Evolutionary conservation across 2,797 vertebrate species (phyloP), one percentile per base, ranked within the genome.

Genomic region (Antennarius maculatus): DNA sequence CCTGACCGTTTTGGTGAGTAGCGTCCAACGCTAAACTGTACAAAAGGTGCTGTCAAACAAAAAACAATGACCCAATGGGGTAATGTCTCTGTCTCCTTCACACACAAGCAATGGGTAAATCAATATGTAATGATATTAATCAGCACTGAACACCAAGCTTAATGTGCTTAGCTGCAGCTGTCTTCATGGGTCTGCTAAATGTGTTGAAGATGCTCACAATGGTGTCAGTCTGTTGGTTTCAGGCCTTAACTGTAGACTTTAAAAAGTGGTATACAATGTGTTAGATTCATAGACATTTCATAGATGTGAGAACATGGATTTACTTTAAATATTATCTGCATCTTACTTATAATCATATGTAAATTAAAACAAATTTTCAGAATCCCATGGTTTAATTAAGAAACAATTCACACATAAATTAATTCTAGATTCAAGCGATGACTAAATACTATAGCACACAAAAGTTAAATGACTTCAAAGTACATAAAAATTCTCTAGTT

Each of bases 31-130:
- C 88, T 77, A 71, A 62, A 28, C 13, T 7, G 3, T 23, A 89
- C 87, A 91, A 91, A 88, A 85, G 86, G 34, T 70, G 58, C 74
- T 84, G 86, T 88, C 80, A 67, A 48, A 72, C 56, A 52, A 62
- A 41, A 71, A 72, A 83, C 80, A 85, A 82, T 74, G 66, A 57
- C 49, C 31, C 29, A 12, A 74, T 43, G 54, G 79, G 67, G 77
- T 85, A 80, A 91, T 82, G 84, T 89, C 89, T 91, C 84, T 89
- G 74, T 90, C 84, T 57, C 42, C 63, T 51, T 71, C 51, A 62
- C 65, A 66, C 57, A 58, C 18, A 70, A 29, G 37, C 61, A 56
- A 53, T 54, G 0, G 2, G 42, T 48, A 48, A 47, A 42, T 28
- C 17, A 37, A 41, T 48, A 27, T 13, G 61, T 70, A 46, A 50